Evolutionary conservation across 2,797 vertebrate genomes (phyloP).

Genomic region (Petrocephalus schoutedeni): DNA sequence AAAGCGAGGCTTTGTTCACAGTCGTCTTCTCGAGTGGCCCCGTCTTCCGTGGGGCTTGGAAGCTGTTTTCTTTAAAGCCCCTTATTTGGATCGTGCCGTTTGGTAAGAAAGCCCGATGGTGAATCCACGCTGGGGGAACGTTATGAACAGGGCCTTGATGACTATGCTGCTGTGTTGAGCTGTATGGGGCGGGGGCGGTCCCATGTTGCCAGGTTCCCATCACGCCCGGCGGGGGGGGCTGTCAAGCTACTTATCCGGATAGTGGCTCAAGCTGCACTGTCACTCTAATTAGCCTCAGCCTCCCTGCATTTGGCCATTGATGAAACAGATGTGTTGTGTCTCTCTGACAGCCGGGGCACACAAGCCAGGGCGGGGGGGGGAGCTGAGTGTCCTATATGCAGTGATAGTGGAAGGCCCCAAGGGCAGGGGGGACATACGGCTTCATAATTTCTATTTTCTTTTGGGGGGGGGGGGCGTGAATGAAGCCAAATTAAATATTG

Average conservation of each 20-base stretch:
- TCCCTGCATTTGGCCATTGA: constrained; percentile 7
- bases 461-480: background rate
- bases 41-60: background rate
- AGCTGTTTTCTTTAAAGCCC: background rate
- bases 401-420: background rate
- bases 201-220: background rate
- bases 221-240: background rate
- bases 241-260: background rate
- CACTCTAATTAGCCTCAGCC: constrained; percentile 1
- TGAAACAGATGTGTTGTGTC: constrained; percentile 10
- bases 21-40: background rate
- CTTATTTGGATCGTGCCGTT: background rate
- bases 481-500: background rate
- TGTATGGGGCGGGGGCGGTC: background rate
- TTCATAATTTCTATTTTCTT: background rate
- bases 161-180: background rate
- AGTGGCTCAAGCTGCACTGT: background rate
- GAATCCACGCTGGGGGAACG: background rate
- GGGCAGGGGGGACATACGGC: background rate
- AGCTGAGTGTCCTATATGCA: constrained; percentile 4
- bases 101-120: background rate
- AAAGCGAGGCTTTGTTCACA: background rate
- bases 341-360: background rate
- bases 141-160: background rate
- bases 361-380: background rate